A percentile compares a stretch with the other conserved stretches of the same genome.
These are phyloP conservation scores for Aphodius sticticus DNA, from an alignment of 2,888 invertebrate species.

Conservation along the genomic window DNA sequence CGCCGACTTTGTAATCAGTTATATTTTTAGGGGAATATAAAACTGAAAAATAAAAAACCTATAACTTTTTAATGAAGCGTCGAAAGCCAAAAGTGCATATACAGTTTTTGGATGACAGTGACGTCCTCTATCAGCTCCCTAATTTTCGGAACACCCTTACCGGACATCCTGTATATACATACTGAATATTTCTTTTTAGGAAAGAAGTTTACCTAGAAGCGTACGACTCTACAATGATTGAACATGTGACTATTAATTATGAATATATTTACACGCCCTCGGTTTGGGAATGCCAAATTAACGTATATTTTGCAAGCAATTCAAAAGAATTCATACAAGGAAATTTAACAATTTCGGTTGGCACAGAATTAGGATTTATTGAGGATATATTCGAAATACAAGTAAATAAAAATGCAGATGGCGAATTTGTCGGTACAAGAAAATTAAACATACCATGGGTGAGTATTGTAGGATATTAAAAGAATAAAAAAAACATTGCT, in stretches of 20 bases:
- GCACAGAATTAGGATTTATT: conserved; percentile 41
- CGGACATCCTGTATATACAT: too few species aligned
- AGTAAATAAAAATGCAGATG: conserved; percentile 43
- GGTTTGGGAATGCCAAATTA: conserved; percentile 46
- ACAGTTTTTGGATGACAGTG: too few species aligned
- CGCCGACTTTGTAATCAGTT: too few species aligned
- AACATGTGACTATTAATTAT: conserved; percentile 64
- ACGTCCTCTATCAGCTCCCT: too few species aligned
- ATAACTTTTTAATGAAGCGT: too few species aligned
- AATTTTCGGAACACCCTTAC: too few species aligned
- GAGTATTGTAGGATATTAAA: conserved; percentile 27
- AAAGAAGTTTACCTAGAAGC: conserved; percentile 73
- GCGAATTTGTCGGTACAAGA: conserved; percentile 52
- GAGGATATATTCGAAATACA: conserved; percentile 40
- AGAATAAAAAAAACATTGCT: too few species aligned
- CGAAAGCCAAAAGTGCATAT: too few species aligned
- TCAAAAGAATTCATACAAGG: conserved; percentile 42
- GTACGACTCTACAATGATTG: conserved; percentile 69
- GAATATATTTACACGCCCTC: conserved; percentile 23
- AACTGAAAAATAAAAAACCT: too few species aligned
- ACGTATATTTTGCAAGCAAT: conserved; percentile 56
- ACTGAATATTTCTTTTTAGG: conserved; percentile 59
- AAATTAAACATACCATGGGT: conserved; percentile 45
- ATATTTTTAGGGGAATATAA: too few species aligned
- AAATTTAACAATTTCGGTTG: conserved; percentile 40